Evolutionary conservation across 92 coral and sea anemone genomes (phyloP), one percentile per base, ranked within the genome.

Genomic region (Epizoanthus rinbou): DNA sequence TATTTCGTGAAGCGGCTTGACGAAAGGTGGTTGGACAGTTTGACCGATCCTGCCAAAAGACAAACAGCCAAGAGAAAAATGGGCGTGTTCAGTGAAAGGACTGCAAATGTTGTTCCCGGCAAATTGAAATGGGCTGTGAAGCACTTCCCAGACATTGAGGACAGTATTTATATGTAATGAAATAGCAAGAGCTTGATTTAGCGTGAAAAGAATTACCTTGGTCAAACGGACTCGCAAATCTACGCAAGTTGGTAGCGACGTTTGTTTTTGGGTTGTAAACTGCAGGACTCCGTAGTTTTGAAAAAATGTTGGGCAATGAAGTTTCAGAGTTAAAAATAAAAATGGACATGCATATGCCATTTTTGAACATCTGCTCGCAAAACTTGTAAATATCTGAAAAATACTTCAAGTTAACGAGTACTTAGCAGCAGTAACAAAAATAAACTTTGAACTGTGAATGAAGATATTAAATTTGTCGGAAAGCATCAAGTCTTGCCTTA

Each of bases 341-440:
- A 63, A 66, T 66, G 72, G 72, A 66, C 72, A 66, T 25, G 39
- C 72, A 66, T 66, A 66, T 66, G 72, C 72, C 72, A 66, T 66
- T 66, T 63, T 66, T n/a, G 19, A 19, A 66, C 72, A 66, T 66
- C 72, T 66, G 72, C 50, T 66, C 72, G 72, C 72, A 66, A 66
- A 66, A 66, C 72, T 66, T 66, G 72, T 66, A 31, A 66, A 0
- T 66, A 66, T 66, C 72, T 33, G 72, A 66, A 66, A 66, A 2
- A n/a, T 64, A 66, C 18, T 65, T 66, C 50, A 13, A 66, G 72
- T 66, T 66, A 66, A 66, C 19, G 22, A 66, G 72, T 66, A 66
- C 72, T 66, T 66, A 66, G 72, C 72, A 66, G 72, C 50, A 66
- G 72, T 66, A 66, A 66, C 72, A 66, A 66, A 66, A 64, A 25